Percentiles rank a stretch among this genome's conserved stretches.
Conservation (phyloP, 2,888 invertebrate genomes). For the Oxystoma pomonae region DNA sequence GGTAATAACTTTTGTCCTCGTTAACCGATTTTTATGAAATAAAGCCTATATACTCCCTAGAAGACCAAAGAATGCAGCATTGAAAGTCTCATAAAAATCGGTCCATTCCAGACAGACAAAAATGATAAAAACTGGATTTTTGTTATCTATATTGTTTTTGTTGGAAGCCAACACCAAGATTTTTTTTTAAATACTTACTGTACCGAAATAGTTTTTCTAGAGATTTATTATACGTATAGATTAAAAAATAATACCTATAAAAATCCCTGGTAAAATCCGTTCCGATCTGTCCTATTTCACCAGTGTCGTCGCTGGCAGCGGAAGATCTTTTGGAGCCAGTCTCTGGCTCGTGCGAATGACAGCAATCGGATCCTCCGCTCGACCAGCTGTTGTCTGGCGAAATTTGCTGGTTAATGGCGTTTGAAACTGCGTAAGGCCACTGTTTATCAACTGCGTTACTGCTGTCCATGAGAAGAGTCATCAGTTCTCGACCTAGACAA, state of each 20-base stretch:
- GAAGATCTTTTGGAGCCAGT: constrained; percentile 67
- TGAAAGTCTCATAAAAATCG: no score
- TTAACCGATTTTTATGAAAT: no score
- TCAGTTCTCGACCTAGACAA: constrained; percentile 56
- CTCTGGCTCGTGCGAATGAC: constrained; percentile 48
- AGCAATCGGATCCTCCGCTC: constrained; percentile 51
- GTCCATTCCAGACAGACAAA: no score
- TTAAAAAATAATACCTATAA: constrained; percentile 47
- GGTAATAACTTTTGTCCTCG: no score
- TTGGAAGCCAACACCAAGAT: no score
- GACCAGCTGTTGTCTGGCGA: constrained; percentile 60
- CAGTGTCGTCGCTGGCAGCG: constrained; percentile 61
- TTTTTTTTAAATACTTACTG: no score
- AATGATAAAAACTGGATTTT: no score
- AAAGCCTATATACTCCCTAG: no score
- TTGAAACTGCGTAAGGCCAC: constrained; percentile 59
- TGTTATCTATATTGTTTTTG: no score
- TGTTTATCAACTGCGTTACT: constrained; percentile 51
- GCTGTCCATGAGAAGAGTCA: constrained; percentile 53
- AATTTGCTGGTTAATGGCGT: constrained; percentile 29
- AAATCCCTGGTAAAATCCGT: constrained; percentile 76
- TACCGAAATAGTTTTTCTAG: no score
- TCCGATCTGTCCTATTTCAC: constrained; percentile 62
- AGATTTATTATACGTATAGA: no score
- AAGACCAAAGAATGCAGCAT: no score